A percentile compares a stretch with the other conserved stretches of the same genome.
Conservation (phyloP, 2,113 vertebrate species). For the Perognathus longimembris region DNA sequence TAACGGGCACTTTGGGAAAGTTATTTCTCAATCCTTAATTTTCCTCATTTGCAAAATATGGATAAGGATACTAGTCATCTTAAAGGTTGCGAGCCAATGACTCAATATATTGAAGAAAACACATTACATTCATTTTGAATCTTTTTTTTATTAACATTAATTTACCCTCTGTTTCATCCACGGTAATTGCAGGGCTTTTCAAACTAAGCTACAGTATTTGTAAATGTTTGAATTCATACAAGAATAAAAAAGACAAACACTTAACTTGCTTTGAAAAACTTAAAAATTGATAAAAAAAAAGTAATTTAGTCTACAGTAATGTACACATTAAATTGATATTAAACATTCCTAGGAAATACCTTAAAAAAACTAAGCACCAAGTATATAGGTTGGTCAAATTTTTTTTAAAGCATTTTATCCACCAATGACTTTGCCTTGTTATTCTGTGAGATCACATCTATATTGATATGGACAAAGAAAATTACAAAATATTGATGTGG, state of each 20-base stretch:
- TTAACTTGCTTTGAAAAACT: not conserved
- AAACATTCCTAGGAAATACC: not conserved
- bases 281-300: not conserved
- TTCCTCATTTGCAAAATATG: not conserved
- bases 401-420: not conserved
- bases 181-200: not conserved
- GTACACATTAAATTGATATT: not conserved
- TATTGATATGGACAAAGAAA: not conserved
- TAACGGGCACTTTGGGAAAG: not conserved
- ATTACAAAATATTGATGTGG: not conserved
- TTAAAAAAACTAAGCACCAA: conserved; percentile 11
- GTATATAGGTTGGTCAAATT: not conserved
- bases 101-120: not conserved
- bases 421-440: not conserved
- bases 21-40: not conserved
- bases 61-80: not conserved
- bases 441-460: conserved; percentile 3
- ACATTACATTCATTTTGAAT: not conserved
- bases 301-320: not conserved
- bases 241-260: not conserved
- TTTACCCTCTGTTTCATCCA: not conserved
- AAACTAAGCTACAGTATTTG: not conserved
- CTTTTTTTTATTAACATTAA: conserved; percentile 1
- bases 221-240: not conserved
- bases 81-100: not conserved